Percentiles rank a stretch among this genome's conserved stretches.
Conservation (phyloP, 2,113 vertebrate genomes). For the Carassius gibelio region DNA sequence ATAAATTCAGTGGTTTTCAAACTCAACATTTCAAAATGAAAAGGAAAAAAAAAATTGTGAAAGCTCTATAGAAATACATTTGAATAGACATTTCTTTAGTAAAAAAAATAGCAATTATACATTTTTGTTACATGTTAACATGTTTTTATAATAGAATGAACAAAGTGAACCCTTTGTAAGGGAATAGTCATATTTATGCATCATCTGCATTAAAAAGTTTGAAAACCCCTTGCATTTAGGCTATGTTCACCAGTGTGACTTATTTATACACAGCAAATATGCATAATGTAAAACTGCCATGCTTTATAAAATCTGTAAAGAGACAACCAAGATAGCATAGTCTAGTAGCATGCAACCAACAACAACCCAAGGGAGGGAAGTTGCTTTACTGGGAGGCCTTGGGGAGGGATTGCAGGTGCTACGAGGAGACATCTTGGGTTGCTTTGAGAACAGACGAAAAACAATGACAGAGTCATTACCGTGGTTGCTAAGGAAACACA, state of each 20-base stretch:
- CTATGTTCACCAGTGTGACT: background rate
- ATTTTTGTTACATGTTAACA: no score
- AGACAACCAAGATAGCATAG: background rate
- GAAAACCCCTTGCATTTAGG: background rate
- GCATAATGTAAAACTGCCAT: background rate
- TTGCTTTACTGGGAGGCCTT: background rate
- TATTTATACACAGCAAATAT: background rate
- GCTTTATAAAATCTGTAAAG: slow-evolving; percentile 3
- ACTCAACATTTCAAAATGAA: background rate
- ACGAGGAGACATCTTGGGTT: slow-evolving; percentile 7
- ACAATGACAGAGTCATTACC: slow-evolving; percentile 42
- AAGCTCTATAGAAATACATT: background rate
- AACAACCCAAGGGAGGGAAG: slow-evolving; percentile 1
- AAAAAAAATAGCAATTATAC: no score
- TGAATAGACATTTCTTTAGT: background rate
- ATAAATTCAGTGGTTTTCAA: background rate
- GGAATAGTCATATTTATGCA: background rate
- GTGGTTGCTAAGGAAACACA: slow-evolving; percentile 48
- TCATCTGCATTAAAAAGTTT: background rate
- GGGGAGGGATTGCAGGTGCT: slow-evolving; percentile 36
- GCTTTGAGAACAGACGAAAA: slow-evolving; percentile 41
- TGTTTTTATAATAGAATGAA: no score
- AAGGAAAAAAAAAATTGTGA: background rate
- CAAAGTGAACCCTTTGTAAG: background rate
- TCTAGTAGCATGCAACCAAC: background rate